phyloP scores from a whole-genome alignment of 1,140 invertebrate species.

The Nasonia giraulti region DNA sequence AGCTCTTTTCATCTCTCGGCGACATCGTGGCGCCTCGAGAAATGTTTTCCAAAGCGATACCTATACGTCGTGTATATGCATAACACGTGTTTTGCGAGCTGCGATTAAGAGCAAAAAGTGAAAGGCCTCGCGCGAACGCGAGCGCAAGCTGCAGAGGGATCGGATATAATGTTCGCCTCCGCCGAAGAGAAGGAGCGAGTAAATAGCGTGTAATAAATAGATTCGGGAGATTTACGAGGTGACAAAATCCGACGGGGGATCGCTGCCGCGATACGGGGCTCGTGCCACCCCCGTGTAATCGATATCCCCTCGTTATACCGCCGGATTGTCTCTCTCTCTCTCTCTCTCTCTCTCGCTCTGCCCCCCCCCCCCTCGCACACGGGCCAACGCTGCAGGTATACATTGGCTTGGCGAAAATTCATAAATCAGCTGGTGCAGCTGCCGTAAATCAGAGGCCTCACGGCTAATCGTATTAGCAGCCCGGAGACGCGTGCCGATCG shows the following conservation, averaged over 20 bases:
- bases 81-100: constrained; percentile 39
- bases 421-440: background rate
- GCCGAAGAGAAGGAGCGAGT: background rate
- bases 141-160: background rate
- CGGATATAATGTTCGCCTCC: background rate
- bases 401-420: background rate
- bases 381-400: background rate
- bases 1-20: constrained; percentile 3
- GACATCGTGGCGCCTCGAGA: constrained; percentile 1
- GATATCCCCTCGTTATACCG: background rate
- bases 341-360: no score
- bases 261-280: no score
- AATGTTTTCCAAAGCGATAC: background rate
- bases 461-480: background rate
- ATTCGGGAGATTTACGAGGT: background rate
- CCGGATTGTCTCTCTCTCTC: background rate
- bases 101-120: constrained; percentile 49
- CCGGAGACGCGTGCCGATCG: background rate
- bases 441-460: background rate
- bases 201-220: background rate
- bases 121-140: constrained; percentile 22
- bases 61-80: constrained; percentile 20
- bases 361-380: no score
- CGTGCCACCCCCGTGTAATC: background rate
- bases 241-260: background rate